phyloP scores from a whole-genome alignment of 2,888 invertebrate genomes.

The Pyralis farinalis region DNA sequence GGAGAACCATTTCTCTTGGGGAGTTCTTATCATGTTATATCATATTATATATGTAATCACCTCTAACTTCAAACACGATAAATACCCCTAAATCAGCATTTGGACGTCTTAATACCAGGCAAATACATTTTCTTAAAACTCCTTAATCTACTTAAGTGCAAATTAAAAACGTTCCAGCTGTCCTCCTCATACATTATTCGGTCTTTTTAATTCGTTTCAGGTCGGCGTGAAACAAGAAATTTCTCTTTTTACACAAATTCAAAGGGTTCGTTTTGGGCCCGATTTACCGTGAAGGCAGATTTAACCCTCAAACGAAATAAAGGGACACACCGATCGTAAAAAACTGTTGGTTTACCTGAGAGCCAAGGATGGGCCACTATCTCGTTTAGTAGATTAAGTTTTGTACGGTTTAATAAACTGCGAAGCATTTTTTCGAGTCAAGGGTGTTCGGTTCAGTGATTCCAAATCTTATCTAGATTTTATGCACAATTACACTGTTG shows the following conservation, averaged over 20 bases:
- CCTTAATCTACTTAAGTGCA: slow-evolving; percentile 34
- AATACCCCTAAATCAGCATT: neutral
- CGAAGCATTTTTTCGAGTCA: slow-evolving; percentile 2
- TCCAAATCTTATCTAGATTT: slow-evolving; percentile 5
- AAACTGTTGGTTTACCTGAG: slow-evolving; percentile 52
- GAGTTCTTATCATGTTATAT: no score
- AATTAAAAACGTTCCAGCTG: slow-evolving; percentile 31
- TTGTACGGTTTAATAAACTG: slow-evolving; percentile 29
- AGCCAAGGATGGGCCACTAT: slow-evolving; percentile 30
- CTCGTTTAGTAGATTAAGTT: slow-evolving; percentile 35
- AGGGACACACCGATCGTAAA: slow-evolving; percentile 38
- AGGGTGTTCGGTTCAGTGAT: slow-evolving; percentile 3
- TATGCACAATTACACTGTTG: slow-evolving; percentile 8
- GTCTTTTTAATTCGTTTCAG: slow-evolving; percentile 40
- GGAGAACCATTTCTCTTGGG: no score
- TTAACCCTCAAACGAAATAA: slow-evolving; percentile 48
- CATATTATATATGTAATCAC: no score
- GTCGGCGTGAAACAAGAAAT: slow-evolving; percentile 42
- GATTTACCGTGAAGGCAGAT: slow-evolving; percentile 67
- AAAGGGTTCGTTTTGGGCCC: slow-evolving; percentile 43
- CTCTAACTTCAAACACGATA: no score
- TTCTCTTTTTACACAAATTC: slow-evolving; percentile 44
- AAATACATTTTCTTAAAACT: slow-evolving; percentile 12
- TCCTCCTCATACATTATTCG: slow-evolving; percentile 24
- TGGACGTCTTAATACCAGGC: neutral